Conservation (phyloP, 2,797 vertebrate species). For the Sebastolobus altivelis region DNA sequence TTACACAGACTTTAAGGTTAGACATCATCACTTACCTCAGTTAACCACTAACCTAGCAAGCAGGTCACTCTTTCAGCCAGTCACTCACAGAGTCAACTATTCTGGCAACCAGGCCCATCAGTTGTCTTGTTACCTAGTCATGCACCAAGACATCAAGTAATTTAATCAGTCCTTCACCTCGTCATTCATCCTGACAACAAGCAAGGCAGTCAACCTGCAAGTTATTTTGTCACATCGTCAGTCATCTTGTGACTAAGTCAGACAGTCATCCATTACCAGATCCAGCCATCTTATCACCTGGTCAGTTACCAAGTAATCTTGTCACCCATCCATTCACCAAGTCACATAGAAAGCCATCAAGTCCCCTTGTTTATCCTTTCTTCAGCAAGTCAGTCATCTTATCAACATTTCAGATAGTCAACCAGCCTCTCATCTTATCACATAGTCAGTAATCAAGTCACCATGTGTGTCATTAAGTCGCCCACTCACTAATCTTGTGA, state of each 20-base stretch:
- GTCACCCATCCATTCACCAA: neutral
- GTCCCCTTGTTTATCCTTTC: neutral
- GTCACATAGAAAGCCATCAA: neutral
- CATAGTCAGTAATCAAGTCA: neutral
- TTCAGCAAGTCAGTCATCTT: neutral
- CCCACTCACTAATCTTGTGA: neutral
- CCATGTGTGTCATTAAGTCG: neutral
- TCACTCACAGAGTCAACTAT: conserved; percentile 7
- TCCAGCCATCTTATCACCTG: neutral
- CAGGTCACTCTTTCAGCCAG: neutral
- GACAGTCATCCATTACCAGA: neutral
- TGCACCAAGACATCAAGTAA: neutral
- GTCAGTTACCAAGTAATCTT: neutral
- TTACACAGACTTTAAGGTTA: no score
- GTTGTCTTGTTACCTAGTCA: neutral
- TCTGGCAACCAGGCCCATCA: neutral
- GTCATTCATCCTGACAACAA: neutral
- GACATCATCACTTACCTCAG: neutral
- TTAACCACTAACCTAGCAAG: neutral
- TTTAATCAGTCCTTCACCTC: neutral
- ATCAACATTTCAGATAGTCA: neutral
- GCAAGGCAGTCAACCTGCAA: neutral
- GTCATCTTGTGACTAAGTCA: neutral
- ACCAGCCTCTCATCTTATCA: neutral
- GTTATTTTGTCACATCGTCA: neutral